Percentiles rank a stretch among this genome's conserved stretches.
phyloP scores from a whole-genome alignment of 2,888 invertebrate genomes.

The Hecatera dysodea region DNA sequence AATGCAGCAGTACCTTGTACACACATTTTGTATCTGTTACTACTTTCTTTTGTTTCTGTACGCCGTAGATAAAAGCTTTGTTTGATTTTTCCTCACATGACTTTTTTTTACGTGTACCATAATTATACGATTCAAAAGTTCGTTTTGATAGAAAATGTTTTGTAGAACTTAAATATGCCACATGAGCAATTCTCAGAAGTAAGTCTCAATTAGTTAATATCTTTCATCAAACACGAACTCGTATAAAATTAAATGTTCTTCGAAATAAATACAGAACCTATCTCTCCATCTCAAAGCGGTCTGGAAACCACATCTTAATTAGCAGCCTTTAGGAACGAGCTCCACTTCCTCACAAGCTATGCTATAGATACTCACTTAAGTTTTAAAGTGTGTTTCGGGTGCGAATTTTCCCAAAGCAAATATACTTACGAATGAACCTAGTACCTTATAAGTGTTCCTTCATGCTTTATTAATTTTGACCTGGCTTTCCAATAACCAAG shows the following conservation, averaged over 20 bases:
- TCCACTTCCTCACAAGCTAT: conserved; percentile 37
- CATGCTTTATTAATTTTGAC: neutral
- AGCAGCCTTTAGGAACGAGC: conserved; percentile 39
- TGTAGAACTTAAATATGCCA: neutral
- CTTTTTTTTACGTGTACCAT: neutral
- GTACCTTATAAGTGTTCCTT: conserved; percentile 1
- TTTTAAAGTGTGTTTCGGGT: neutral
- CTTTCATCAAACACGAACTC: conserved; percentile 27
- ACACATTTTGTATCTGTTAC: conserved; percentile 16
- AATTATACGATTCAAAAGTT: too few relatives aligned
- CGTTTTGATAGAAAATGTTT: neutral
- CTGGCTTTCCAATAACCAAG: conserved; percentile 4
- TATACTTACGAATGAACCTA: conserved; percentile 5
- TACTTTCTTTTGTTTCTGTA: conserved; percentile 45
- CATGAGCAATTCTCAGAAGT: conserved; percentile 3
- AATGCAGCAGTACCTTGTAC: conserved; percentile 25
- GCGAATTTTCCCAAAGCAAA: neutral
- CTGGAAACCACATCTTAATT: conserved; percentile 57
- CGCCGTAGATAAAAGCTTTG: conserved; percentile 12
- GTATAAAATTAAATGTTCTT: conserved; percentile 44
- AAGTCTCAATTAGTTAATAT: conserved; percentile 23
- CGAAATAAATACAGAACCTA: conserved; percentile 42
- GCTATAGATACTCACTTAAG: conserved; percentile 23
- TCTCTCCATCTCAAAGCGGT: conserved; percentile 48
- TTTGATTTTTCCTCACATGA: conserved; percentile 16